Percentiles rank a stretch among this genome's conserved stretches.
Conservation (phyloP, 2,113 vertebrate genomes). For the Panthera uncia region DNA sequence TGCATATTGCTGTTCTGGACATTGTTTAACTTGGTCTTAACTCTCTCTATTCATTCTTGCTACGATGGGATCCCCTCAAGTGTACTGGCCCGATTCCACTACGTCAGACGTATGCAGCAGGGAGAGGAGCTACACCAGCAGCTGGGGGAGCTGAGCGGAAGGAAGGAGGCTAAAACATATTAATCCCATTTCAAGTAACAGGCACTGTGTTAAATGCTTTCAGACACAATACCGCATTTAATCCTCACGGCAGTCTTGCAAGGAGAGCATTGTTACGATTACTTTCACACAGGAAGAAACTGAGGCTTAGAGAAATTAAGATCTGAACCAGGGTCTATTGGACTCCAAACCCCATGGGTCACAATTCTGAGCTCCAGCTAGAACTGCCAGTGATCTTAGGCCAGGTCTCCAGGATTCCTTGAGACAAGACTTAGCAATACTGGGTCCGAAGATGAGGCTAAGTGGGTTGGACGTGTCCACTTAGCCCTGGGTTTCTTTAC, state of each 20-base stretch:
- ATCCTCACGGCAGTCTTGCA: slow-evolving; percentile 34
- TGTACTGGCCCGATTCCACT: slow-evolving; percentile 59
- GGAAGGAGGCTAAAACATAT: slow-evolving; percentile 72
- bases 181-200: slow-evolving; percentile 76
- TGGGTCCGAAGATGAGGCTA: neutral
- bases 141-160: slow-evolving; percentile 75
- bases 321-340: neutral
- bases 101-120: slow-evolving; percentile 68
- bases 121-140: slow-evolving; percentile 75
- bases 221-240: slow-evolving; percentile 67
- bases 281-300: slow-evolving; percentile 23
- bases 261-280: slow-evolving; percentile 29
- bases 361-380: neutral
- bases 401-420: neutral
- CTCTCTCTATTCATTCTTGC: neutral
- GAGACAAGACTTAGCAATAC: neutral
- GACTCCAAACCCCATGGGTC: neutral
- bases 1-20: neutral
- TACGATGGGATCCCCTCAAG: neutral
- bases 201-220: slow-evolving; percentile 68
- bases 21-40: neutral
- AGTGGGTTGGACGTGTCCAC: no score
- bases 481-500: neutral
- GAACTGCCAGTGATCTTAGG: neutral
- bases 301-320: neutral